A percentile compares a stretch with the other conserved stretches of the same genome.
Evolutionary conservation across 2,888 invertebrate genomes (phyloP).

Genomic region (Aspidiotus rigidus): DNA sequence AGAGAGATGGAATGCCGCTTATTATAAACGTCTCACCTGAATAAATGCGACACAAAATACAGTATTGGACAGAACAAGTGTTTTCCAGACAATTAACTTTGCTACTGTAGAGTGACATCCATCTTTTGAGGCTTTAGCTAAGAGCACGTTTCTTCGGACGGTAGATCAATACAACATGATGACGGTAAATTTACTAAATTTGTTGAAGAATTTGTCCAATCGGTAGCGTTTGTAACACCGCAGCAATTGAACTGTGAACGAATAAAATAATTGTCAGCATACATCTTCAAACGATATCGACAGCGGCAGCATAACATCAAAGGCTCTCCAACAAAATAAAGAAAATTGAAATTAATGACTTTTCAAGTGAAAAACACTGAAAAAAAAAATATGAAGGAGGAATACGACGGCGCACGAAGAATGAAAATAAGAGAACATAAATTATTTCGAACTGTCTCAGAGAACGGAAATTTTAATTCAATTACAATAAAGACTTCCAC

Average conservation of each 20-base stretch:
- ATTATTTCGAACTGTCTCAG: no score
- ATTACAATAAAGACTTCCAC: no score
- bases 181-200: not conserved
- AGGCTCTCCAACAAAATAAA: no score
- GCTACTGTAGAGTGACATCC: slow-evolving; percentile 16
- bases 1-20: no score
- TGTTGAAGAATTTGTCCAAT: not conserved
- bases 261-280: not conserved
- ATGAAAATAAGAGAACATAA: no score
- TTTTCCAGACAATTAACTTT: slow-evolving; percentile 15
- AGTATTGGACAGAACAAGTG: not conserved
- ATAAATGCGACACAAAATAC: slow-evolving; percentile 6
- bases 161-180: slow-evolving; percentile 18
- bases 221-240: slow-evolving; percentile 14
- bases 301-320: no score
- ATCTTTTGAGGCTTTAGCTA: not conserved
- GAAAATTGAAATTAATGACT: no score
- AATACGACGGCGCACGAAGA: no score
- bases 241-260: slow-evolving; percentile 20
- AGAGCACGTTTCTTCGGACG: slow-evolving; percentile 1
- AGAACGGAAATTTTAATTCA: no score
- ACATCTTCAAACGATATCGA: no score
- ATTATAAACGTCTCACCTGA: slow-evolving; percentile 5
- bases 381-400: no score
- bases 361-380: no score